Conservation (phyloP, 2,888 invertebrate genomes). For the Leucoma salicis region DNA sequence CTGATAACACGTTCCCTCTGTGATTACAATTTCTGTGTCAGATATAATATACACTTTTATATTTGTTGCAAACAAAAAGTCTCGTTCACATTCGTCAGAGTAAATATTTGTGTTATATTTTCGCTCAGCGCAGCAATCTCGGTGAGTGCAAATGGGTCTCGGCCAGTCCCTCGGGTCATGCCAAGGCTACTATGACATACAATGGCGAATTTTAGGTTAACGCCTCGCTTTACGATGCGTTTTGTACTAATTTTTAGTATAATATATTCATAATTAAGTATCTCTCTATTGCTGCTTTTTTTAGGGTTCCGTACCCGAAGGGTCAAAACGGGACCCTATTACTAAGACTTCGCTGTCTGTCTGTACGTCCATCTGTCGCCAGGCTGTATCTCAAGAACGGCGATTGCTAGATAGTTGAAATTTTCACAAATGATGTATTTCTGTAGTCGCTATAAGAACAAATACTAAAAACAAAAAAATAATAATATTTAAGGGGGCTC, state of each 20-base stretch:
- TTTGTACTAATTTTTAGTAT: constrained; percentile 6
- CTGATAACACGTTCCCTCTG: constrained; percentile 2
- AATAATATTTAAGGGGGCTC: too few species aligned
- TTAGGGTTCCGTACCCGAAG: too few species aligned
- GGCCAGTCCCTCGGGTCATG: constrained; percentile 36
- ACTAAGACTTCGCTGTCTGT: too few species aligned
- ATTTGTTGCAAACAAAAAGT: constrained; percentile 1
- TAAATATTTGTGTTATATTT: constrained; percentile 50
- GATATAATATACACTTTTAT: constrained; percentile 10
- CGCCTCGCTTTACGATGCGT: constrained; percentile 14
- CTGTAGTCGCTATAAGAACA: too few species aligned
- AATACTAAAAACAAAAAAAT: too few species aligned
- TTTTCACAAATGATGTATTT: too few species aligned
- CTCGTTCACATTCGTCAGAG: constrained; percentile 25
- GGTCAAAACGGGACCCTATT: too few species aligned
- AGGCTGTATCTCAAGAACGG: too few species aligned
- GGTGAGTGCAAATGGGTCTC: constrained; percentile 55
- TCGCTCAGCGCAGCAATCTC: constrained; percentile 35
- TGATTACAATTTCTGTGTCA: constrained; percentile 6
- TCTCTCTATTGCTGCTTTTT: too few species aligned
- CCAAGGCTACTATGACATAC: constrained; percentile 31
- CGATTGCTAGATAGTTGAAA: too few species aligned
- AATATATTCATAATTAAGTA: too few species aligned
- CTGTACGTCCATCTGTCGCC: too few species aligned
- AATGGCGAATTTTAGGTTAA: constrained; percentile 27